Base-by-base conservation (phyloP, 2,888 invertebrate genomes). In the Drosophila hamatofila region DNA sequence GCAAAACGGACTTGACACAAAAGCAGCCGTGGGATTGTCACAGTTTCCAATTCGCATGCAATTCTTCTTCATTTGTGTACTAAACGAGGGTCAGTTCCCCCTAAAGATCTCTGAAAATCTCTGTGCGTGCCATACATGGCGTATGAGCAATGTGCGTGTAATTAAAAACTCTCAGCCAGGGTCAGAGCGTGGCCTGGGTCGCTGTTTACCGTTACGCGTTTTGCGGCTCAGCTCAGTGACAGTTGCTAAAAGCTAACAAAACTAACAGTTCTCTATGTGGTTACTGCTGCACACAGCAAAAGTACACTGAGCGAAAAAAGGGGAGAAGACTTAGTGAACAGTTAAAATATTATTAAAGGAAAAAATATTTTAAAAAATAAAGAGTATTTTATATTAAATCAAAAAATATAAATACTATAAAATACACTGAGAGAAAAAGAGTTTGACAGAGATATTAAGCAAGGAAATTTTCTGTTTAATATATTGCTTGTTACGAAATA, bases 1-100 rank as follows among this genome's bases (percentile, higher is more conserved):
- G 70, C 87, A 87, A 72, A 71, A 62, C 78, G 78, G 81, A 81
- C 78, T 79, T 79, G 78, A 74, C 78, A 79, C 78, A 78, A 57
- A 81, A 80, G 59, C 64, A 33, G 58, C 55, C 81, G 78, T 80
- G 81, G 78, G 81, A 78, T 64, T 78, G 80, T 27, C 77, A 72
- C 66, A 80, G 80, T 80, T 78, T 30, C 61, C 67, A 72, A 72
- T 56, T 78, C 65, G 74, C 74, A 78, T 73, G 69, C 57, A 49
- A 4, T 42, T 42, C 42, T 30, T 72, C 58, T 57, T 18, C 30
- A 46, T 30, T 54, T 51, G 30, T 16, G 42, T n/a, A 27, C 51
- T 42, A 35, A 18, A 18, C 48, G 37, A 59, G 74, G 78, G 75
- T 67, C 78, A 75, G 73, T 58, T 65, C 2, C 37, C 58, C 23